Percentiles rank a stretch among this genome's conserved stretches.
phyloP scores from a whole-genome alignment of 2,113 vertebrate genomes.

The Onychorhynchus coronatus region DNA sequence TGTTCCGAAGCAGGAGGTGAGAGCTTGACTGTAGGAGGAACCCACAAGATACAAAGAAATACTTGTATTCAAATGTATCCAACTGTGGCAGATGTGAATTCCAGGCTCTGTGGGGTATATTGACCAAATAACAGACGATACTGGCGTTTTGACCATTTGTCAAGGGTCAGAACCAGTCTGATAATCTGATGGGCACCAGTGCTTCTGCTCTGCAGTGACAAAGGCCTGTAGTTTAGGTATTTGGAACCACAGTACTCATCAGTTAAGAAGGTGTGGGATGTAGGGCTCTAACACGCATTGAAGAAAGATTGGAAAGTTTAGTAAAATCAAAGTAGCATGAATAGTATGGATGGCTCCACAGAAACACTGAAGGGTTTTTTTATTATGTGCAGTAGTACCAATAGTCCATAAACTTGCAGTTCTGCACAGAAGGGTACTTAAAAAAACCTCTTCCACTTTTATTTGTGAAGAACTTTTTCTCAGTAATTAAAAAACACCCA shows the following conservation, averaged over 20 bases:
- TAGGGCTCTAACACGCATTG: neutral
- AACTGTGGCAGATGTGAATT: neutral
- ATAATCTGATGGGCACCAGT: neutral
- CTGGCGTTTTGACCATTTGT: neutral
- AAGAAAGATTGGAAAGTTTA: neutral
- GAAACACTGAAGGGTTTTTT: neutral
- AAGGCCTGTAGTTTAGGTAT: neutral
- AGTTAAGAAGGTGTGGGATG: neutral
- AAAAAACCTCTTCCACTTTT: neutral
- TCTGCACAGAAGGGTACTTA: neutral
- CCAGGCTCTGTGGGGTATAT: fast-evolving
- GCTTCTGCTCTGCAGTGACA: neutral
- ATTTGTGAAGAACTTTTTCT: neutral
- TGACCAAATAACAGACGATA: neutral
- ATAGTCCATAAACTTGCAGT: neutral
- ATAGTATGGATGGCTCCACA: neutral
- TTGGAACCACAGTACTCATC: neutral
- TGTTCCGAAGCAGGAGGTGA: neutral
- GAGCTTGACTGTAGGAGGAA: neutral
- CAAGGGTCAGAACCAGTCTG: neutral
- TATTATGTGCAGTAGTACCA: neutral
- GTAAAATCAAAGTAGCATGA: neutral
- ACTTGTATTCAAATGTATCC: neutral
- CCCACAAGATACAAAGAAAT: neutral
- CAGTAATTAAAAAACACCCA: neutral